Percentiles rank a stretch among this genome's conserved stretches.
Conservation (phyloP, 2,797 vertebrate genomes). For the Anabas testudineus region DNA sequence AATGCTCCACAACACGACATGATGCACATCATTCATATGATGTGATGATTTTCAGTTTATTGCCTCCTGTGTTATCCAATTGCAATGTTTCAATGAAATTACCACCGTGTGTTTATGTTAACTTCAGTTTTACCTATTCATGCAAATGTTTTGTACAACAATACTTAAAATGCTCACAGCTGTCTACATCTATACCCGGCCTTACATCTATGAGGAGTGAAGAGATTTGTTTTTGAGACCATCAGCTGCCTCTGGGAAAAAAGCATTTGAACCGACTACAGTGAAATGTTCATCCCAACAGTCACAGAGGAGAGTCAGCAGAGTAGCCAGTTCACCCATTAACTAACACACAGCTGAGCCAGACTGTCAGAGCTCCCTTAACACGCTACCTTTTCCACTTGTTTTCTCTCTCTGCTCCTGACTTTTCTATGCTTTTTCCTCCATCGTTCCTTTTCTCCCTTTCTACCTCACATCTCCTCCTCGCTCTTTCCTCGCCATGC, state of each 20-base stretch:
- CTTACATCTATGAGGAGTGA: constrained; percentile 31
- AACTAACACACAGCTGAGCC: constrained; percentile 68
- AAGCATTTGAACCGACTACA: constrained; percentile 29
- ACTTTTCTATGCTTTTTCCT: neutral
- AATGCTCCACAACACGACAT: constrained; percentile 1
- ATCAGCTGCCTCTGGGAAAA: constrained; percentile 30
- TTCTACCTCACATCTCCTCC: constrained; percentile 4
- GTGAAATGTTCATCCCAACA: constrained; percentile 42
- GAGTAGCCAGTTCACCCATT: constrained; percentile 56
- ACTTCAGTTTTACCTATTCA: neutral
- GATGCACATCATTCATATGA: constrained; percentile 22
- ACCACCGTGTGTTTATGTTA: neutral
- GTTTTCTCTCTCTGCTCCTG: neutral
- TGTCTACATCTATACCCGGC: constrained; percentile 25
- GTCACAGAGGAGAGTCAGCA: constrained; percentile 52
- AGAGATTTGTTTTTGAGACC: constrained; percentile 24
- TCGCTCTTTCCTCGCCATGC: constrained; percentile 16
- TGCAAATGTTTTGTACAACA: constrained; percentile 4
- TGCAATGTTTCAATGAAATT: neutral
- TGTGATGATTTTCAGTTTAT: constrained; percentile 7
- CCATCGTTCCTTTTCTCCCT: neutral
- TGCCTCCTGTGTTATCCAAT: too few relatives aligned
- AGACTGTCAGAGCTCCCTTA: constrained; percentile 47
- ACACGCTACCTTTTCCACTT: constrained; percentile 27
- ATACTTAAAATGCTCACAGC: constrained; percentile 15